Conservation (phyloP, 2,888 invertebrate genomes). For the Altica lythri region DNA sequence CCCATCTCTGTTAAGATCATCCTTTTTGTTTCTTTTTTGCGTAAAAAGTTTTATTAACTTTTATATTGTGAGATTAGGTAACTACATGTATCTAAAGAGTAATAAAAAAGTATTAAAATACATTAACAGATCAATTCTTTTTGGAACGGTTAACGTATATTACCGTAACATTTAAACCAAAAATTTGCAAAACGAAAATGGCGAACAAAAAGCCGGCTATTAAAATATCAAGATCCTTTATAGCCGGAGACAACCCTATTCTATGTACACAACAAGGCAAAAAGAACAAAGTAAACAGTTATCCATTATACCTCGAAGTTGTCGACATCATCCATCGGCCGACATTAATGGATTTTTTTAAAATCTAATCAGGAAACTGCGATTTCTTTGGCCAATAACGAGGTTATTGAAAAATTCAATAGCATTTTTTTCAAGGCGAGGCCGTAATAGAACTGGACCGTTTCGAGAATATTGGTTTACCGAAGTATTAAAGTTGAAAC, state of each 20-base stretch:
- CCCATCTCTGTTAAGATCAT: too few species aligned
- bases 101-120: too few species aligned
- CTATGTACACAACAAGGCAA: conserved; percentile 5
- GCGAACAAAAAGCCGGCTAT: too few species aligned
- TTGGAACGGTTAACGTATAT: too few species aligned
- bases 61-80: too few species aligned
- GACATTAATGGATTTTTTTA: conserved; percentile 34
- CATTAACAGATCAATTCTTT: too few species aligned
- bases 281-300: conserved; percentile 18
- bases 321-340: conserved; percentile 10
- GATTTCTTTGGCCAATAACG: conserved; percentile 33
- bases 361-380: conserved; percentile 34
- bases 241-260: conserved; percentile 5
- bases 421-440: conserved; percentile 30
- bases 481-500: conserved; percentile 36
- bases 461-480: conserved; percentile 33
- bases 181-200: too few species aligned
- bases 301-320: conserved; percentile 10
- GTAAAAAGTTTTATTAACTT: too few species aligned
- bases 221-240: background rate
- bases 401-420: conserved; percentile 36
- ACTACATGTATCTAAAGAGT: too few species aligned
- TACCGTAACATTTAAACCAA: too few species aligned
- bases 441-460: conserved; percentile 26
- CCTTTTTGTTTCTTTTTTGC: too few species aligned